Base-by-base conservation (phyloP, 2,888 invertebrate species). In the Diaperis boleti region DNA sequence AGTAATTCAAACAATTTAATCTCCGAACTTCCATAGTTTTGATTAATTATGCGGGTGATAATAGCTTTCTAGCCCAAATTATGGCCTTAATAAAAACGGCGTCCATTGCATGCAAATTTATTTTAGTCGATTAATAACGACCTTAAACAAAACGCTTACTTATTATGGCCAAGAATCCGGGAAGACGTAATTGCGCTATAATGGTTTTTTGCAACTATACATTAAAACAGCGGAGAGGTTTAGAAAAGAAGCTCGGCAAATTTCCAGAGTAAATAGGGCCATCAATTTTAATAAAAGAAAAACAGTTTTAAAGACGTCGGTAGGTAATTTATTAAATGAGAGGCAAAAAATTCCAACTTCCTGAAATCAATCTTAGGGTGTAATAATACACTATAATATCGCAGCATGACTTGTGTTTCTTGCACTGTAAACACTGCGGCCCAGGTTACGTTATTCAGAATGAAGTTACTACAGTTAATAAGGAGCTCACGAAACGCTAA, bases 281-380 rank as follows among this genome's bases (percentile, higher is more conserved):
- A 56, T 56, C 56, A 56, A 56, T 56, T 45, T 56, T 56, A 56
- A 56, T 56, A 56, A 45, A 56, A 56, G 56, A 56, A 56, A 52
- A 56, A 56, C 45, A 45, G 56, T 45, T 56, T 44, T 44, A 45
- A 56, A 56, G 45, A 55, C 42, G 45, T 33, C 56, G 44, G n/a
- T 39, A 20, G 44, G 56, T 56, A 56, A 56, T 56, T 56, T 56
- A 56, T 56, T 45, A 56, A 56, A 56, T 56, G 45, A 45, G 45
- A 56, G 35, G 20, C 13, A 33, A 56, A 56, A 56, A 56, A 54
- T 54, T 39, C 17, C 13, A 42, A 29, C 54, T 54, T 54, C 42
- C 54, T 42, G 54, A 52, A 39, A 39, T 52, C 52, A 52, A 52
- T 52, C 39, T 52, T 39, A 26, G n/a, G 11, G 39, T 14, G 37